Evolutionary conservation across 2,888 invertebrate genomes (phyloP).

Genomic region (Mesochorus sp.): DNA sequence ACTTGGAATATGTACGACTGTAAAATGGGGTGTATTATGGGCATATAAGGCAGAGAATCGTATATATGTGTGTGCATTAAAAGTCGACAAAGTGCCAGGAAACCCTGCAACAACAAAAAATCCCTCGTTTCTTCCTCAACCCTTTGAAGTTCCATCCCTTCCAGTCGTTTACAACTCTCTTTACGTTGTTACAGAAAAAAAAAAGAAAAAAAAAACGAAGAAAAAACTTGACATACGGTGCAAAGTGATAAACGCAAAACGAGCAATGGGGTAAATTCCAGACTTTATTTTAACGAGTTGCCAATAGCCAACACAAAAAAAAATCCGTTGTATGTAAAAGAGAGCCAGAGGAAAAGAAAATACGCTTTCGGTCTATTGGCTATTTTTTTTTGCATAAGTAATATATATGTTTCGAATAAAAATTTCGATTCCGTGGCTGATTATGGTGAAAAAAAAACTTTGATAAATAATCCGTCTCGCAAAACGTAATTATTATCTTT

Average conservation of each 20-base stretch:
- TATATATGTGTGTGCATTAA: constrained; percentile 28
- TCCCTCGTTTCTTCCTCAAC: background rate
- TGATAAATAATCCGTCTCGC: too few species aligned
- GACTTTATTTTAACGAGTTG: constrained; percentile 72
- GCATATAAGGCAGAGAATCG: background rate
- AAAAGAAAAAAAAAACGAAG: constrained; percentile 25
- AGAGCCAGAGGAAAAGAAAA: background rate
- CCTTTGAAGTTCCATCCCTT: constrained; percentile 2
- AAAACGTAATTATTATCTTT: too few species aligned
- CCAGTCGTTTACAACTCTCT: background rate
- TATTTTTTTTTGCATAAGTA: background rate
- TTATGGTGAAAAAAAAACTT: too few species aligned
- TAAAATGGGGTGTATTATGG: background rate
- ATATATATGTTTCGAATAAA: too few species aligned
- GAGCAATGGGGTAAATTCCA: constrained; percentile 69
- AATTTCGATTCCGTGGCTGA: too few species aligned
- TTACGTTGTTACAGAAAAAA: background rate
- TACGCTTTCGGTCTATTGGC: background rate
- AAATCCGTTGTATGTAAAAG: constrained; percentile 1
- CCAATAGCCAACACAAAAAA: constrained; percentile 44
- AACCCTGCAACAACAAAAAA: constrained; percentile 9
- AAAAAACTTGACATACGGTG: constrained; percentile 63
- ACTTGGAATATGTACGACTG: background rate
- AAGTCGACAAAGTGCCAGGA: constrained; percentile 4
- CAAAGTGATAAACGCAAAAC: too few species aligned